These are phyloP conservation scores for Clamator glandarius DNA, from an alignment of 2,797 vertebrate species.

Conservation along the genomic window DNA sequence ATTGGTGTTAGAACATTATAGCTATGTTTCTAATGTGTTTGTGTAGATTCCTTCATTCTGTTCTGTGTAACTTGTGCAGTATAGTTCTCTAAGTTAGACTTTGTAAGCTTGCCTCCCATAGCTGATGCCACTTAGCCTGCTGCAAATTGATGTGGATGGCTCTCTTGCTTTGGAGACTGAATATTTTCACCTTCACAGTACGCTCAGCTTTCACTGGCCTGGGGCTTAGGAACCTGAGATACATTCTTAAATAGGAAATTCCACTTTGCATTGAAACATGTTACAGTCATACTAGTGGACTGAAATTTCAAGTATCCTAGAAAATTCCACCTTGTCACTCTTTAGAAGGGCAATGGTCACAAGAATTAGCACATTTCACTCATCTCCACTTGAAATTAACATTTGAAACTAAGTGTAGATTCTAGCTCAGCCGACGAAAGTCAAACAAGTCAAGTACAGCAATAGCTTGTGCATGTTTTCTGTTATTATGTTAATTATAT, in stretches of 20 bases:
- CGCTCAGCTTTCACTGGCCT: conserved; percentile 60
- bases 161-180: conserved; percentile 67
- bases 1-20: conserved; percentile 22
- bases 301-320: conserved; percentile 73
- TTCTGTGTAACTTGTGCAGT: conserved; percentile 13
- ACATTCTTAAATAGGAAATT: conserved; percentile 75
- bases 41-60: conserved; percentile 51
- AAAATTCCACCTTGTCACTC: conserved; percentile 77
- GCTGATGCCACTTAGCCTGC: conserved; percentile 76
- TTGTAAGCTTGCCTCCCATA: conserved; percentile 63
- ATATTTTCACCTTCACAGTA: conserved; percentile 76
- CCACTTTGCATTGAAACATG: conserved; percentile 59
- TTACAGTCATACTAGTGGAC: conserved; percentile 38
- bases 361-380: conserved; percentile 64
- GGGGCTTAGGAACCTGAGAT: conserved; percentile 73
- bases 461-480: conserved; percentile 8
- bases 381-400: conserved; percentile 59
- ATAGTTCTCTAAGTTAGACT: conserved; percentile 25
- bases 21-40: conserved; percentile 44
- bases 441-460: conserved; percentile 65
- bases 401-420: conserved; percentile 51
- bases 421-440: conserved; percentile 59
- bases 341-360: conserved; percentile 68
- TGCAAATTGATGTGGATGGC: conserved; percentile 78
- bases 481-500: conserved; percentile 72